A percentile compares a stretch with the other conserved stretches of the same genome.
phyloP scores from a whole-genome alignment of 2,797 vertebrate genomes.

The Tinamus major region DNA sequence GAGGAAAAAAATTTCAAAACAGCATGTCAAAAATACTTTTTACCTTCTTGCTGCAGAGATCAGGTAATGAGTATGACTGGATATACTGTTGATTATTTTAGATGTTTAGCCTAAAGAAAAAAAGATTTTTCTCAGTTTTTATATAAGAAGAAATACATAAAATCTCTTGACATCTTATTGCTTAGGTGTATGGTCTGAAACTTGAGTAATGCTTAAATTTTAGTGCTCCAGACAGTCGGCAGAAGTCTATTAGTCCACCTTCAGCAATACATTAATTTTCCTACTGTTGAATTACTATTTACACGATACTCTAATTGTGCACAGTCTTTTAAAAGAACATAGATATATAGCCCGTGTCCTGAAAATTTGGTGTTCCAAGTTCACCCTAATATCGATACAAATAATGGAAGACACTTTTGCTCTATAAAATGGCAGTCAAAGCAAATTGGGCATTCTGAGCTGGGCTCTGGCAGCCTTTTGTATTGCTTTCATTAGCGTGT shows the following conservation, averaged over 20 bases:
- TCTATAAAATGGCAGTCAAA: slow-evolving; percentile 70
- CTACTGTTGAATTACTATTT: not conserved
- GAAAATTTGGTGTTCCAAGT: not conserved
- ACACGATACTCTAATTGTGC: not conserved
- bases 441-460: slow-evolving; percentile 74
- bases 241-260: not conserved
- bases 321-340: not conserved
- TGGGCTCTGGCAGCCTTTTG: slow-evolving; percentile 72
- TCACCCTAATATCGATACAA: slow-evolving; percentile 39
- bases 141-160: not conserved
- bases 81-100: slow-evolving; percentile 29
- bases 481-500: slow-evolving; percentile 75
- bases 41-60: not conserved
- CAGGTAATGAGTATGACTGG: slow-evolving; percentile 51
- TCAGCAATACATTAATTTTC: not conserved
- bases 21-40: slow-evolving; percentile 10
- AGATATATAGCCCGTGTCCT: not conserved
- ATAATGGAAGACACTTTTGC: slow-evolving; percentile 56
- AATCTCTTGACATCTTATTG: slow-evolving; percentile 24
- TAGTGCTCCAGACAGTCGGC: not conserved
- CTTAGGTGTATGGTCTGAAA: slow-evolving; percentile 42
- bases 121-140: slow-evolving; percentile 1
- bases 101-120: slow-evolving; percentile 42
- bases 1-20: slow-evolving; percentile 33
- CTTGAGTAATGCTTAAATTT: slow-evolving; percentile 15